Base-by-base conservation (phyloP, 2,797 vertebrate species). In the Chelidonichthys spinosus region DNA sequence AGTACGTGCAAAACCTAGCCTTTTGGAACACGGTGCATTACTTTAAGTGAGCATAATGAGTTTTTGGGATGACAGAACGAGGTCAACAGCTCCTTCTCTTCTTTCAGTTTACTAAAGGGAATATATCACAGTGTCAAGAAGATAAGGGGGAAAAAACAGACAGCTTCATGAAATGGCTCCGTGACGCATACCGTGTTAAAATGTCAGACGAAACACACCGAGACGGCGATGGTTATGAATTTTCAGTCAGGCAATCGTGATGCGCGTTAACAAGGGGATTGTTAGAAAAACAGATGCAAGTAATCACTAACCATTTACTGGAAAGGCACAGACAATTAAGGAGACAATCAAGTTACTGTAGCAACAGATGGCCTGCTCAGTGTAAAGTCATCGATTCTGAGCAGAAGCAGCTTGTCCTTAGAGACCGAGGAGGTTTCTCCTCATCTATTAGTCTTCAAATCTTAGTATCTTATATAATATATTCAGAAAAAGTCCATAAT, bases 301-400 rank as follows among this genome's bases (percentile, higher is more conserved):
- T 46, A 5, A 58, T 65, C 67, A 39, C 13, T 35, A 43, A 49
- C 49, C 46, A 61, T 79, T 85, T 66, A 79, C 72, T 76, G 56
- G 35, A 81, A 40, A 63, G 39, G 58, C 52, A 25, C 69, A 72
- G 44, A 54, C 40, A 59, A 81, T 85, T 81, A 69, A 53, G 78
- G 68, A 76, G 83, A 75, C 64, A 86, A 84, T 84, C 17, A 73
- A 42, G 80, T 86, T 83, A 73, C 87, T 82, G 67, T 86, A 79
- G 89, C 81, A 89, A 91, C 89, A 77, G 74, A 79, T 63, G 32
- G 68, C 63, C 69, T 50, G 60, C 73, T 83, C 69, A 62, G 52
- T 83, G 68, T 77, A 63, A 59, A 53, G 33, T 63, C 74, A 93
- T 88, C 81, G 91, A 93, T 93, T 90, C 69, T 62, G 65, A 78